phyloP scores from a whole-genome alignment of 1,140 invertebrate species.

The Tetragnatha versicolor region DNA sequence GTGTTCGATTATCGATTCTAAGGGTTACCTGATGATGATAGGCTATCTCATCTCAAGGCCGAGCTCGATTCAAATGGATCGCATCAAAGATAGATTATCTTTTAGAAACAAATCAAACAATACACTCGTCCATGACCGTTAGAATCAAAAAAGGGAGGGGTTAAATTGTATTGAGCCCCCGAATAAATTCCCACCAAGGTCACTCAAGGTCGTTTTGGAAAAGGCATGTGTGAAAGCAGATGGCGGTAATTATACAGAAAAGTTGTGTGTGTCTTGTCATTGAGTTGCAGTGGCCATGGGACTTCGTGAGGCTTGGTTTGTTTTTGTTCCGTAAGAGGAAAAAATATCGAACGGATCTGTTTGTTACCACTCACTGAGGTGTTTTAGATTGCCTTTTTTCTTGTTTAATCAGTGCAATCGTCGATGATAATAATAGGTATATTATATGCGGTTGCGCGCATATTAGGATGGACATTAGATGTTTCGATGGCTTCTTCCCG shows the following conservation, averaged over 20 bases:
- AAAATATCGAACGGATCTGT: no score
- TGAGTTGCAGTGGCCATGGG: neutral
- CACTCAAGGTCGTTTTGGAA: conserved; percentile 26
- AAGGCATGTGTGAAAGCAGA: neutral
- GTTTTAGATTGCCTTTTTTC: no score
- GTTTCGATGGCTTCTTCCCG: no score
- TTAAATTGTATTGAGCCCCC: neutral
- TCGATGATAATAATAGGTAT: no score
- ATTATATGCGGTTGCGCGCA: no score
- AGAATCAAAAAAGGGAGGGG: conserved; percentile 22
- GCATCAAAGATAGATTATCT: conserved; percentile 21
- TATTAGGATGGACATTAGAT: no score
- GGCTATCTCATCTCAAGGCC: neutral
- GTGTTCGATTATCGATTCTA: neutral
- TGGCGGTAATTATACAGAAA: neutral
- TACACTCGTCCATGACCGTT: conserved; percentile 33
- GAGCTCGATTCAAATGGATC: neutral
- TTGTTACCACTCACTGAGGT: no score
- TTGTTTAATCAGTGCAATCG: no score
- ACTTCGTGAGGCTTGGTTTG: conserved; percentile 2
- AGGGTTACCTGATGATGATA: neutral
- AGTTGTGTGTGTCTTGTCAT: neutral
- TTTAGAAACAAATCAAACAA: conserved; percentile 27
- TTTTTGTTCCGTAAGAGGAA: neutral
- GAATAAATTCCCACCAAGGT: conserved; percentile 2